Evolutionary conservation across 1,140 invertebrate genomes (phyloP), one percentile per base, ranked within the genome.

Genomic region (Heliconius melpomene): DNA sequence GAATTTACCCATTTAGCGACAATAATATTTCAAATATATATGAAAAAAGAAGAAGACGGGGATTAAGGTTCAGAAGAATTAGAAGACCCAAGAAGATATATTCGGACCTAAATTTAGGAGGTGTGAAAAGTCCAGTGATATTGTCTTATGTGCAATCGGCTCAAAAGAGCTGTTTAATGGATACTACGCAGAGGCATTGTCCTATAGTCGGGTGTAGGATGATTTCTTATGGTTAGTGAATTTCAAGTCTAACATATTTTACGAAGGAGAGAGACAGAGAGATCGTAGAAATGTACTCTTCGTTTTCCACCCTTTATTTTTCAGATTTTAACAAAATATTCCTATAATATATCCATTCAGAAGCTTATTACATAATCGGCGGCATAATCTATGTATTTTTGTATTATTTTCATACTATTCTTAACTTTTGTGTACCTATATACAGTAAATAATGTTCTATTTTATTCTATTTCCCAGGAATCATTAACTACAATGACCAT

Each of bases 401-500:
- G 13, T 5, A 46, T 46, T 6, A 46, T 46, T 46, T 46, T 46
- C 40, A 16, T 3, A 5, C 6, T 13, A 13, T 46, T 46, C 11
- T 46, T 46, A 46, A 6, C 40, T 46, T 46, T 23, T 26, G 7
- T 60, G n/a, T 60, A 36, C 6, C 6, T 36, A 36, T 6, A 36
- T 36, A 23, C 60, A 16, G 11, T 66, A 29, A 66, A 26, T 9
- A 26, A 66, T 26, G 16, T 29, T 26, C 9, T 26, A 29, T 29
- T 66, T 2, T 60, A 9, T 57, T n/a, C 1, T 57, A 57, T 60
- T 66, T 77, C 66, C 16, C 85, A 94, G 93, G 93, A 13, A 94
- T 94, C 60, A 93, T 94, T n/a, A 94, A 94, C 79, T 94, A 94
- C 82, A 94, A 94, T 66, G 92, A 94, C 57, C 93, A 94, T 73